Base-by-base conservation (phyloP, 1,140 invertebrate species). In the Zophobas morio region DNA sequence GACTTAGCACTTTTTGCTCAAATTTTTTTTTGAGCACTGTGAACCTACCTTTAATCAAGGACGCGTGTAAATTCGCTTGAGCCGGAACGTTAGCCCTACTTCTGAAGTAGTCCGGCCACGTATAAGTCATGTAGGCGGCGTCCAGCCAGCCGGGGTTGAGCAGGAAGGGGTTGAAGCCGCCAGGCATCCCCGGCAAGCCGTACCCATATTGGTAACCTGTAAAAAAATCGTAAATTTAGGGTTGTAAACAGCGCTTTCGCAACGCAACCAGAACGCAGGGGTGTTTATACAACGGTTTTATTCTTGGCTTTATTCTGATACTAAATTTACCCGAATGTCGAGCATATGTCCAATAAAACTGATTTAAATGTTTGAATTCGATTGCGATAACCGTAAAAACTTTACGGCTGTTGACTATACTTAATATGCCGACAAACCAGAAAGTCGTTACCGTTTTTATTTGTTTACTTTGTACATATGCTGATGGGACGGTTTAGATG, bases 81-180 rank as follows among this genome's bases (percentile, higher is more conserved):
- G 71, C 3, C 34, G 71, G 87, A 79, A 82, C 80, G 78, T 80
- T 72, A 20, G 71, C 56, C 32, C 53, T 54, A 0, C 53, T 60
- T 1, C 72, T 36, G 36, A 74, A 74, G 6, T 74, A 74, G 47
- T 74, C 72, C 54, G 72, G 91, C 87, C 93, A 93, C 1, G 92
- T 90, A 83, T 93, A 93, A 79, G 90, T 89, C 83, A 94, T 88
- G 83, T 94, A 95, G 0, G 93, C 91, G 1, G 92, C 91, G 77
- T 95, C 94, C 66, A 95, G 84, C 94, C 93, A 95, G 5, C 90
- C 90, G 0, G 93, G 92, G 77, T 92, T 93, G 20, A 95, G 83
- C 33, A 95, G 86, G 85, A 93, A 93, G 8, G 92, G 92, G 81
- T 90, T 92, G 82, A 93, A 93, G 1, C 89, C 89, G 57, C 90